phyloP scores from a whole-genome alignment of 2,113 vertebrate genomes.

The Daubentonia madagascariensis region DNA sequence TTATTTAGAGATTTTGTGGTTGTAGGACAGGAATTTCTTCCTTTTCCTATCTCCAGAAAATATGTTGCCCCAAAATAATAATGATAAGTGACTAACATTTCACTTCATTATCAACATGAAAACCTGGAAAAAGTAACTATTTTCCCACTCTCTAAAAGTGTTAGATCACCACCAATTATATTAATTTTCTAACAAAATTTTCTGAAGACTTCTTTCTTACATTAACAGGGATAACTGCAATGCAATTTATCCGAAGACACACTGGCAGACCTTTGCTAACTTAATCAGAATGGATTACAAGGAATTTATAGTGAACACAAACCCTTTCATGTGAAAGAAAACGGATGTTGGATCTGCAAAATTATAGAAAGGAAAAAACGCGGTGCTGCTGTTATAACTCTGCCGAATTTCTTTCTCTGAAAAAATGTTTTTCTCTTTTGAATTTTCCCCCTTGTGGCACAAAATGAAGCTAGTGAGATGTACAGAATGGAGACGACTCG shows the following conservation, averaged over 20 bases:
- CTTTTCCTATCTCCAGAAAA: neutral
- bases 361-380: conserved; percentile 12
- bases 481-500: neutral
- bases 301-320: neutral
- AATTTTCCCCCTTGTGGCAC: neutral
- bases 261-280: neutral
- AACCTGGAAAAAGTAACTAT: neutral
- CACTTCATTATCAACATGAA: neutral
- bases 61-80: neutral
- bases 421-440: neutral
- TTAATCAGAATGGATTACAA: neutral
- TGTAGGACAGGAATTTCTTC: neutral
- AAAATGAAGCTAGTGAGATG: neutral
- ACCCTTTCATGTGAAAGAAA: conserved; percentile 9
- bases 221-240: neutral
- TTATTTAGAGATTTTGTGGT: conserved; percentile 11
- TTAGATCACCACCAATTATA: neutral
- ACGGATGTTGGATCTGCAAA: neutral
- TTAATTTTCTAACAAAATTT: conserved; percentile 17
- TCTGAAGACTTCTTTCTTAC: neutral
- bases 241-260: neutral
- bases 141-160: neutral
- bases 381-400: neutral
- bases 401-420: neutral
- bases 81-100: neutral